Conservation (phyloP, 2,797 vertebrate genomes). For the Eospalax fontanierii region DNA sequence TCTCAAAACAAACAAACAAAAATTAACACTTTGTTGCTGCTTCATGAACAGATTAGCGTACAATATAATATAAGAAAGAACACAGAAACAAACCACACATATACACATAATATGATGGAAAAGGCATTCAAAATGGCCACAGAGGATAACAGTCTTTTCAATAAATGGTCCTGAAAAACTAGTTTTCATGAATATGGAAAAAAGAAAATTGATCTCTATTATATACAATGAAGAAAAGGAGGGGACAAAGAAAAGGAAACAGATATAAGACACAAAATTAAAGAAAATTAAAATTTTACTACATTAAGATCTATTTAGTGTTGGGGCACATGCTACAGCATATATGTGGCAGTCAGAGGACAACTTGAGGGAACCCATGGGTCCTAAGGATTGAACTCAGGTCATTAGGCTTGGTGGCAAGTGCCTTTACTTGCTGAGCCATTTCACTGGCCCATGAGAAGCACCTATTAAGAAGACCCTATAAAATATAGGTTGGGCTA, state of each 20-base stretch:
- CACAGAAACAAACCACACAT: background rate
- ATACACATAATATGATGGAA: background rate
- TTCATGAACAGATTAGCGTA: background rate
- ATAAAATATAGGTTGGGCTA: constrained; percentile 31
- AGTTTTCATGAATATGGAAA: constrained; percentile 15
- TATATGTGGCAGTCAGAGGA: background rate
- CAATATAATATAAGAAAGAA: background rate
- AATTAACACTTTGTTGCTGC: background rate
- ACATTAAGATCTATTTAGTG: background rate
- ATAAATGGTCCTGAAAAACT: constrained; percentile 4
- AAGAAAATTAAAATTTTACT: constrained; percentile 56
- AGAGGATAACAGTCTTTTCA: background rate
- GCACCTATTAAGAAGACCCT: background rate
- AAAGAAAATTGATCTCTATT: constrained; percentile 1
- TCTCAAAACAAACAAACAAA: too few relatives aligned
- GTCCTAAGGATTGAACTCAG: background rate
- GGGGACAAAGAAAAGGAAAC: background rate
- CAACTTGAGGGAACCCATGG: background rate
- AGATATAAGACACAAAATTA: constrained; percentile 26
- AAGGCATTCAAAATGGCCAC: background rate
- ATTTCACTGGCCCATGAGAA: background rate
- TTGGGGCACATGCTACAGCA: background rate
- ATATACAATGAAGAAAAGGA: background rate
- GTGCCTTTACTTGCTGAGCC: background rate
- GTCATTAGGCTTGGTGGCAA: background rate